Evolutionary conservation across 2,797 vertebrate species (phyloP).

Genomic region (Vireo griseus): DNA sequence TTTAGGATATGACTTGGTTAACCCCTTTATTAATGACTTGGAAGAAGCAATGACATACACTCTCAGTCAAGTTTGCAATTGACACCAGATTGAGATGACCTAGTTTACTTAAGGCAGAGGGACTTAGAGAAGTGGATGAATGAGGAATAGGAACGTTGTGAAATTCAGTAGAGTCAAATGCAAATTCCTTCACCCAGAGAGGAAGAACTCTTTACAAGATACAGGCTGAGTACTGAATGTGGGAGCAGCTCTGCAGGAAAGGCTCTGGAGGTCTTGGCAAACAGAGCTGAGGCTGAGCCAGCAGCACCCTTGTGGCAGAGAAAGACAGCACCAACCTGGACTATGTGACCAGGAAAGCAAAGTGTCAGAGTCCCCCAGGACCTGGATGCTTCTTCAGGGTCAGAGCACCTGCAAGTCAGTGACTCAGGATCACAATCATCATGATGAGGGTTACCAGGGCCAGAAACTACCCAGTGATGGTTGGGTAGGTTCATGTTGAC

Average conservation of each 20-base stretch:
- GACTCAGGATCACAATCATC: background rate
- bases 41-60: background rate
- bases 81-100: background rate
- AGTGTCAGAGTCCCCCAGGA: background rate
- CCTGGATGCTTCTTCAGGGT: background rate
- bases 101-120: background rate
- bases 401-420: background rate
- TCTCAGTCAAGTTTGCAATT: background rate
- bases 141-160: background rate
- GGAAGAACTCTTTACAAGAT: background rate
- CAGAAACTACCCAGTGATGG: background rate
- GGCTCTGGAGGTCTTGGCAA: background rate
- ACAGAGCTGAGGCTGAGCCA: background rate
- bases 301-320: background rate
- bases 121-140: background rate
- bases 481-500: background rate
- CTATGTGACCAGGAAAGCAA: background rate
- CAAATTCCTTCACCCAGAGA: background rate
- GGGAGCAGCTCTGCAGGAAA: background rate
- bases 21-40: background rate
- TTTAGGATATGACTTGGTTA: background rate
- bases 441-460: background rate
- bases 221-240: rapidly evolving
- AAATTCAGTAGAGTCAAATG: background rate
- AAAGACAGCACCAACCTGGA: background rate